These are phyloP conservation scores for Sitodiplosis mosellana DNA, from an alignment of 1,140 invertebrate genomes.

Conservation along the genomic window DNA sequence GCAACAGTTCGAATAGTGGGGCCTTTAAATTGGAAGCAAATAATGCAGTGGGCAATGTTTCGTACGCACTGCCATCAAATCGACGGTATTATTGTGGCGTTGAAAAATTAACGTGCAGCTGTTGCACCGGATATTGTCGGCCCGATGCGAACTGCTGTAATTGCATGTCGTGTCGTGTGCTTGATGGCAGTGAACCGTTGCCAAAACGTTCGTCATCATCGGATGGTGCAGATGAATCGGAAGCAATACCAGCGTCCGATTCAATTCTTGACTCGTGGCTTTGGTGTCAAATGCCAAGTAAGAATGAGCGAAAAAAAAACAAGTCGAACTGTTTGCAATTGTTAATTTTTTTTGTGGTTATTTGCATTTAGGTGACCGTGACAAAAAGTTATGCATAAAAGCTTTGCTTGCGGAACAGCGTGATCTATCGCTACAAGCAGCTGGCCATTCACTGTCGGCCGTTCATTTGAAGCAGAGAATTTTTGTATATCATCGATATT, in stretches of 20 bases:
- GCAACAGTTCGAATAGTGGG: neutral
- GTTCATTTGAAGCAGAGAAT: constrained; percentile 20
- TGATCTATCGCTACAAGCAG: constrained; percentile 17
- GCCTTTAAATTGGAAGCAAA: constrained; percentile 10
- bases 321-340: neutral
- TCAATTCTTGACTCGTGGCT: constrained; percentile 18
- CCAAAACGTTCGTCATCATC: constrained; percentile 13
- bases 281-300: constrained; percentile 19
- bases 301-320: neutral
- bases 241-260: constrained; percentile 9
- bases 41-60: constrained; percentile 17
- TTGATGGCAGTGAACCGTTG: constrained; percentile 21
- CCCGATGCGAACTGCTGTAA: constrained; percentile 23
- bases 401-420: constrained; percentile 18
- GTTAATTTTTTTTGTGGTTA: neutral
- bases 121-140: constrained; percentile 22
- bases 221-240: too few species aligned
- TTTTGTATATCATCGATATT: constrained; percentile 23
- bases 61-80: constrained; percentile 18
- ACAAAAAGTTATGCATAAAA: constrained; percentile 12
- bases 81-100: constrained; percentile 24
- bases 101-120: constrained; percentile 17
- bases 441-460: constrained; percentile 19
- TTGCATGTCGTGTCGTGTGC: constrained; percentile 16
- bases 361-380: neutral